Conservation (phyloP, 2,797 vertebrate species). For the Falco biarmicus region DNA sequence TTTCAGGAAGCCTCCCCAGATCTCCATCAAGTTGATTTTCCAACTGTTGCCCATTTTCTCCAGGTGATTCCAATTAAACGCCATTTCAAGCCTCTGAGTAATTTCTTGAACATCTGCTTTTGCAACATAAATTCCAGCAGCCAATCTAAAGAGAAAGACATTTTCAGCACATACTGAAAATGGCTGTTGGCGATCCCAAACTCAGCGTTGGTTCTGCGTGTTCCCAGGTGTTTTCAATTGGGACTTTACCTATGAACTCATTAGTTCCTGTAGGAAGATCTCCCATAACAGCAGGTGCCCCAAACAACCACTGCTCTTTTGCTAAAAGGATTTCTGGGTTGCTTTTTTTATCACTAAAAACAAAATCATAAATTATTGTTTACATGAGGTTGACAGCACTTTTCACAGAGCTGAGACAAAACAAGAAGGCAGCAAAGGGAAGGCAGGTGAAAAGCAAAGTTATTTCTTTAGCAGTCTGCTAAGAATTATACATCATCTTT, state of each 20-base stretch:
- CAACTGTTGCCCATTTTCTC: not conserved
- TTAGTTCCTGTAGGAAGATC: not conserved
- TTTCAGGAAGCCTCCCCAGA: not conserved
- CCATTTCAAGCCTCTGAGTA: not conserved
- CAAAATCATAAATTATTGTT: slow-evolving; percentile 3
- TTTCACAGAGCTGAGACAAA: not conserved
- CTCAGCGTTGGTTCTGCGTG: not conserved
- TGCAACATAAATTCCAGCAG: not conserved
- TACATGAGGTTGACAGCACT: not conserved
- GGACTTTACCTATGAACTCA: not conserved
- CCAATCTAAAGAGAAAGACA: not conserved
- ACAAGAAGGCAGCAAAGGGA: not conserved
- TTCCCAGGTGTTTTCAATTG: not conserved
- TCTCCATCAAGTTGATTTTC: not conserved
- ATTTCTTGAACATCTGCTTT: not conserved
- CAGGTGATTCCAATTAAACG: not conserved
- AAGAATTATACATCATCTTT: not conserved
- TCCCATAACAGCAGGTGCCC: not conserved
- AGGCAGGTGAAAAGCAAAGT: slow-evolving; percentile 14
- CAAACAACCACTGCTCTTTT: not conserved
- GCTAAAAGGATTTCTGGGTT: not conserved
- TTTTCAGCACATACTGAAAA: not conserved
- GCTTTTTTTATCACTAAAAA: not conserved
- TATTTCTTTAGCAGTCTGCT: not conserved
- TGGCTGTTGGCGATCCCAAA: not conserved